These are phyloP conservation scores for Aegotheles bennettii DNA, from an alignment of 2,113 vertebrate genomes.

Conservation along the genomic window DNA sequence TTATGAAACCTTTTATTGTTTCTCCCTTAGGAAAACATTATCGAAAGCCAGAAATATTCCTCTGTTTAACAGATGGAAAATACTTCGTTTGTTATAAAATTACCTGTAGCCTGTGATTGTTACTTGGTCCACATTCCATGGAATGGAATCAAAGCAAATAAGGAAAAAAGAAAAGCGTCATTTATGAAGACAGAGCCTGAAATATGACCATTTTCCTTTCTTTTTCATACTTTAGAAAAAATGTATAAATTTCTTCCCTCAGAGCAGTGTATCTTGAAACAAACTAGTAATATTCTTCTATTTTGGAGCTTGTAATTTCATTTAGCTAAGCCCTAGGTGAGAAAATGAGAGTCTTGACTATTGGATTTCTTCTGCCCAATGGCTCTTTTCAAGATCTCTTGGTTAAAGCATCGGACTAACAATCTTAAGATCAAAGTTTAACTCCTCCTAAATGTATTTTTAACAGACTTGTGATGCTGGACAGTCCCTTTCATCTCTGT, in stretches of 20 bases:
- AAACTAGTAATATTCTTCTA: not conserved
- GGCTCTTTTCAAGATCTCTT: not conserved
- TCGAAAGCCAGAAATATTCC: slow-evolving; percentile 9
- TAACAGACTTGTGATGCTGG: not conserved
- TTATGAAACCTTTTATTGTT: slow-evolving; percentile 47
- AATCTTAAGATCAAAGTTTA: not conserved
- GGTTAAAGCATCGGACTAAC: not conserved
- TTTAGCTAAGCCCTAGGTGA: not conserved
- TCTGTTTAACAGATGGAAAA: slow-evolving; percentile 18
- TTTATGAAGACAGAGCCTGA: not conserved
- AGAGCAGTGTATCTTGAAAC: not conserved
- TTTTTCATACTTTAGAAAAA: not conserved
- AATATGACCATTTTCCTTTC: not conserved
- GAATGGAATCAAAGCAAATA: not conserved
- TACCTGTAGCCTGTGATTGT: not conserved
- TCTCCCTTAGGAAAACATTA: not conserved
- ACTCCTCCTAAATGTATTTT: not conserved
- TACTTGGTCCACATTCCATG: not conserved
- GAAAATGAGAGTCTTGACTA: not conserved
- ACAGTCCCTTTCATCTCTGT: not conserved
- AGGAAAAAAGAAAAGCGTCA: not conserved
- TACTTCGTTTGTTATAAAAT: slow-evolving; percentile 20
- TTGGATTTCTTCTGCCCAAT: not conserved
- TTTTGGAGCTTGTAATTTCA: not conserved
- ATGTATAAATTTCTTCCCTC: not conserved